Evolutionary conservation across 2,113 vertebrate species (phyloP).

Genomic region (Ceyx melanurus): DNA sequence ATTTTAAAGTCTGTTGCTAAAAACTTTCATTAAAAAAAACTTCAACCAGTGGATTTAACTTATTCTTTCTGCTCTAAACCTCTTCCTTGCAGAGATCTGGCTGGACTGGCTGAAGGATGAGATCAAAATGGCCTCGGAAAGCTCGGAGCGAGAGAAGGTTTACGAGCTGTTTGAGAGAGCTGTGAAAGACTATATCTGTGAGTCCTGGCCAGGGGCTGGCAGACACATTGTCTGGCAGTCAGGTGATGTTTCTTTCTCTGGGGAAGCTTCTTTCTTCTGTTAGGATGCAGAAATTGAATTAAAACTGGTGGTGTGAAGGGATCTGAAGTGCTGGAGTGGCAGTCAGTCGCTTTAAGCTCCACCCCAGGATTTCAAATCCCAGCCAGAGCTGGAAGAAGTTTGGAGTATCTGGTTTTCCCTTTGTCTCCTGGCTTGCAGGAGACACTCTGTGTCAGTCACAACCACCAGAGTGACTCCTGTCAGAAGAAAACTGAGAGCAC

Average conservation of each 20-base stretch:
- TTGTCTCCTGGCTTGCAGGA: neutral
- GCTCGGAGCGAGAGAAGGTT: slow-evolving; percentile 84
- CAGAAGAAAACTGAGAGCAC: neutral
- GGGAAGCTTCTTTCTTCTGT: neutral
- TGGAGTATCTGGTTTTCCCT: neutral
- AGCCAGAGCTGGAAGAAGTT: neutral
- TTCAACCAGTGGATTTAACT: too few species aligned
- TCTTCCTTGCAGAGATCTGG: slow-evolving; percentile 88
- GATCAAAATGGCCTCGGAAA: slow-evolving; percentile 85
- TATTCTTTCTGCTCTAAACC: neutral
- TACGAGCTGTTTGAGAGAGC: slow-evolving; percentile 93
- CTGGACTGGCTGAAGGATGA: slow-evolving; percentile 97
- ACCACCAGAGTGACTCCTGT: neutral
- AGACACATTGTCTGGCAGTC: neutral
- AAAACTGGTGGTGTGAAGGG: neutral
- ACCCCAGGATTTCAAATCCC: neutral
- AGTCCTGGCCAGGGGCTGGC: slow-evolving; percentile 24
- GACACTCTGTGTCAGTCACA: neutral
- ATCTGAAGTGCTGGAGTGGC: neutral
- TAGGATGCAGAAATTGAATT: neutral
- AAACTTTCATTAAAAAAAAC: neutral
- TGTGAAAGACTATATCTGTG: slow-evolving; percentile 94
- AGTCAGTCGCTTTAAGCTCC: neutral
- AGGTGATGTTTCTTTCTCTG: neutral
- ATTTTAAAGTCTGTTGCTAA: neutral